Evolutionary conservation across 2,888 invertebrate species (phyloP).

Genomic region (Zelleria hepariella): DNA sequence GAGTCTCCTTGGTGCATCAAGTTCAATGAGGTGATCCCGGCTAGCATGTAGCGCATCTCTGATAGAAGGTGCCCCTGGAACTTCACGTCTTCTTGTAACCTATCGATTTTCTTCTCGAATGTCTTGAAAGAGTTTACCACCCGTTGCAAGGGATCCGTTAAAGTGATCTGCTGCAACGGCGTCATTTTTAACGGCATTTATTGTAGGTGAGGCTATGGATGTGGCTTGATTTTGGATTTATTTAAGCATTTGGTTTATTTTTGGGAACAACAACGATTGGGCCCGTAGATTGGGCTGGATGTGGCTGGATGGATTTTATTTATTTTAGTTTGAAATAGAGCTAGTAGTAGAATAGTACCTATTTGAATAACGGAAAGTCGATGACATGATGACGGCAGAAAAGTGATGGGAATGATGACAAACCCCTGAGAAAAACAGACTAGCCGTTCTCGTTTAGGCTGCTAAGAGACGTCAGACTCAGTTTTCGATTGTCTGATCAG

Average conservation of each 20-base stretch:
- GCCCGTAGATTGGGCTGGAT: too few relatives aligned
- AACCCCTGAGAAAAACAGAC: too few relatives aligned
- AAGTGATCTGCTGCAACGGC: not conserved
- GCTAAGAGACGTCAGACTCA: too few relatives aligned
- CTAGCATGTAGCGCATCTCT: conserved; percentile 37
- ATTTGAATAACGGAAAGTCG: too few relatives aligned
- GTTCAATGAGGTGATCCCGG: conserved; percentile 28
- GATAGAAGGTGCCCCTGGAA: conserved; percentile 38
- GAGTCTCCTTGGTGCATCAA: conserved; percentile 13
- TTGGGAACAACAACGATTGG: too few relatives aligned
- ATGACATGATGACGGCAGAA: too few relatives aligned
- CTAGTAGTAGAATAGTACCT: too few relatives aligned
- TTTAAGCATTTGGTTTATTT: not conserved
- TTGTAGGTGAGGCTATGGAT: not conserved
- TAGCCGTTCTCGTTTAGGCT: too few relatives aligned
- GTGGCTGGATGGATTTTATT: too few relatives aligned
- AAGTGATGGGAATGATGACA: too few relatives aligned
- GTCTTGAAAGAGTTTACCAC: conserved; percentile 36
- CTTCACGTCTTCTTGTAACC: conserved; percentile 42
- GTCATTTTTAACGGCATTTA: not conserved
- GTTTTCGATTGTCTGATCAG: too few relatives aligned
- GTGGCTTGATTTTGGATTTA: not conserved
- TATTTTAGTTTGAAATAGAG: too few relatives aligned
- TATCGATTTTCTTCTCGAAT: conserved; percentile 47
- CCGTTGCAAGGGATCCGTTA: conserved; percentile 30